phyloP scores from a whole-genome alignment of 2,797 vertebrate genomes.

The Coregonus sp. region DNA sequence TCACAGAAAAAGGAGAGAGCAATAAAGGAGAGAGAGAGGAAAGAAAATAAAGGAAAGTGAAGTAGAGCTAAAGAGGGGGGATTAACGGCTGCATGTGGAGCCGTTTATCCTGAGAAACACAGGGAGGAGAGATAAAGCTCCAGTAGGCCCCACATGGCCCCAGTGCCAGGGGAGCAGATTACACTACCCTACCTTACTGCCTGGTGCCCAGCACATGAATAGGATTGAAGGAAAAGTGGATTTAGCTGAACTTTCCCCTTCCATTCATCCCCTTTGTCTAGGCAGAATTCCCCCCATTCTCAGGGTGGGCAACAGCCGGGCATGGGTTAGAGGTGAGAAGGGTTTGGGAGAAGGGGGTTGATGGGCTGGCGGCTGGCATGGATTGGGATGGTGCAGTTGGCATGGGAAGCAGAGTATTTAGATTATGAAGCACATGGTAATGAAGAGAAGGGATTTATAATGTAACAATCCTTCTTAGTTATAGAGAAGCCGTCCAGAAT shows the following conservation, averaged over 20 bases:
- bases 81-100: constrained; percentile 76
- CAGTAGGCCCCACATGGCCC: constrained; percentile 55
- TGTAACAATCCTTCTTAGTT: constrained; percentile 28
- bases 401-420: constrained; percentile 30
- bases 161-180: constrained; percentile 75
- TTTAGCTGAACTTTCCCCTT: constrained; percentile 71
- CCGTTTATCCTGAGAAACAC: constrained; percentile 76
- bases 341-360: constrained; percentile 29
- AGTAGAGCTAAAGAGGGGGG: constrained; percentile 59
- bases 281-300: constrained; percentile 55
- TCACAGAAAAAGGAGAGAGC: background rate
- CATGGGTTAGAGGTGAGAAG: constrained; percentile 35
- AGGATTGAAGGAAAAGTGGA: constrained; percentile 76
- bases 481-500: background rate
- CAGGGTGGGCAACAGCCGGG: constrained; percentile 35
- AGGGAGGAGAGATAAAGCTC: constrained; percentile 75
- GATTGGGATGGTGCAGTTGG: constrained; percentile 46
- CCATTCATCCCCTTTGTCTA: constrained; percentile 60
- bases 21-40: background rate
- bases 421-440: constrained; percentile 46
- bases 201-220: constrained; percentile 76
- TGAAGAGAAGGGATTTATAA: constrained; percentile 39
- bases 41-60: constrained; percentile 38
- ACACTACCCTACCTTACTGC: constrained; percentile 47
- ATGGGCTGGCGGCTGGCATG: constrained; percentile 31